Evolutionary conservation across 64 coral and sea anemone species (phyloP), one percentile per base, ranked within the genome.

Genomic region (Cladopsammia gracilis): DNA sequence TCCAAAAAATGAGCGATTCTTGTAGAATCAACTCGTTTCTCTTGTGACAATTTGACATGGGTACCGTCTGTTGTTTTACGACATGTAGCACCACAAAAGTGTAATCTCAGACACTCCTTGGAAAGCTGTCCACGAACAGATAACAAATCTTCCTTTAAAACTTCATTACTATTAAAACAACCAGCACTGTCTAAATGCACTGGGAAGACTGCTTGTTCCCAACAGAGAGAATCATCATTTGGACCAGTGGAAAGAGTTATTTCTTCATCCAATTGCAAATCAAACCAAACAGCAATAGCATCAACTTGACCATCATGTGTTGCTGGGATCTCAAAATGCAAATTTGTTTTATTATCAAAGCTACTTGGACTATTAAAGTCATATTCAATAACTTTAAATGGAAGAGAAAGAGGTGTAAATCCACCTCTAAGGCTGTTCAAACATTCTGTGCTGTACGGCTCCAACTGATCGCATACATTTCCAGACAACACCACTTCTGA

Each of bases 171-270:
- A 5, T 26, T 7, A 76, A 65, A 84, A 83, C 85, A 8, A 10
- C n/a, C 49, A 24, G 68, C 6, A 77, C 43, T 61, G 6, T 68
- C n/a, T 0, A 54, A 79, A 73, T 88, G 89, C 6, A 94, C 88
- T 47, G 98, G 92, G 60, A 93, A 99, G 65, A 99, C 69, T 49
- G 98, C 98, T 66, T 99, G 98, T 66, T 99, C 98, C 98, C 98
- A 99, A 81, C 98, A 99, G 0, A 96, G 87, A n/a, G 96, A 98
- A 4, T 82, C 87, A 22, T 86, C 77, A 76, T 95, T 48, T 11
- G 98, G 98, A 5, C 87, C 92, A 68, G 94, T 99, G 24, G 86
- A 94, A 16, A 99, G 80, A 50, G 16, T 62, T 12, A 82, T 91
- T 18, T 96, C 83, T 25, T 96, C 77, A 68, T 99, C 92, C 56